Evolutionary conservation across 2,797 vertebrate species (phyloP).

Genomic region (Adrianichthys oophorus): DNA sequence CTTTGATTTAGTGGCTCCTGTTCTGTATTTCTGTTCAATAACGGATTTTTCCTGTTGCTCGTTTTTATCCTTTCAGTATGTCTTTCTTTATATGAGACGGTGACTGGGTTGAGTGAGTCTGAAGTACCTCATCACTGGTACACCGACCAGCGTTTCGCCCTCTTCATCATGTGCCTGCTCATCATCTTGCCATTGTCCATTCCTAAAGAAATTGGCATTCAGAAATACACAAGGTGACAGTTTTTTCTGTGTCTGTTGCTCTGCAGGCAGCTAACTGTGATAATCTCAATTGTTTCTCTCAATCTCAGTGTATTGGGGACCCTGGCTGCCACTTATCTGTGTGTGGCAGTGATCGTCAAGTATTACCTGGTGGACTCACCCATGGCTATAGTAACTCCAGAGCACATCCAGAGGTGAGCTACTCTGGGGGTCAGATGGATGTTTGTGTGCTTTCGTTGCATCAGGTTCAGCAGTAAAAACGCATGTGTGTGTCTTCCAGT

Average conservation of each 20-base stretch:
- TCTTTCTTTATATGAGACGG: conserved; percentile 70
- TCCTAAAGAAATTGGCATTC: conserved; percentile 82
- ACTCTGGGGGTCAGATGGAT: not conserved
- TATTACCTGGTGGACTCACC: conserved; percentile 81
- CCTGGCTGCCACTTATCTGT: conserved; percentile 89
- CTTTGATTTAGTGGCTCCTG: conserved; percentile 23
- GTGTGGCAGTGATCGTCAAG: conserved; percentile 83
- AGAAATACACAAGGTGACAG: conserved; percentile 82
- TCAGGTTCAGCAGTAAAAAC: conserved; percentile 7
- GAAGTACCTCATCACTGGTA: conserved; percentile 76
- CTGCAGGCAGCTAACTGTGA: not conserved
- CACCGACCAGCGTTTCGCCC: conserved; percentile 77
- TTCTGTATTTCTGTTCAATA: not conserved
- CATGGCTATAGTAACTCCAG: conserved; percentile 30
- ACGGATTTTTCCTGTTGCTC: not conserved
- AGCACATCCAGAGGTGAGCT: conserved; percentile 78
- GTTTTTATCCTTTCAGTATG: conserved; percentile 60
- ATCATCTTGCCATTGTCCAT: conserved; percentile 83
- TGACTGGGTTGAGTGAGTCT: conserved; percentile 53
- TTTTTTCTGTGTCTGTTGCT: not conserved
- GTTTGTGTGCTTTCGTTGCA: not conserved
- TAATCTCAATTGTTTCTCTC: conserved; percentile 4
- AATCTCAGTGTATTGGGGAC: conserved; percentile 88
- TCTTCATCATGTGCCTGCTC: conserved; percentile 77
- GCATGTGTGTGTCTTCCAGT: conserved; percentile 64